A percentile compares a stretch with the other conserved stretches of the same genome.
Conservation (phyloP, 2,797 vertebrate species). For the Hippoglossus hippoglossus region DNA sequence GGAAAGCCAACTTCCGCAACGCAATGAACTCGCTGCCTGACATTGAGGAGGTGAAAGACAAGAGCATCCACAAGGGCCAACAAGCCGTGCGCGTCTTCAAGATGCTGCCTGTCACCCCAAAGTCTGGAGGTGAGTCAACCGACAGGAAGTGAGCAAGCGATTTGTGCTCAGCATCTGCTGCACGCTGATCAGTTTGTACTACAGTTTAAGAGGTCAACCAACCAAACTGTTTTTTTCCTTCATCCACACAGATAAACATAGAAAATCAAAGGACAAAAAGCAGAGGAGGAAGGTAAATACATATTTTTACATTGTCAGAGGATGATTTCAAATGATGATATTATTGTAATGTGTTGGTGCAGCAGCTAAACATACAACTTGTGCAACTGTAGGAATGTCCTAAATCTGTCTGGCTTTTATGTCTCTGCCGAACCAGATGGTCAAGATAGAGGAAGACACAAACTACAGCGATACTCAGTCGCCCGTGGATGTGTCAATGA, state of each 20-base stretch:
- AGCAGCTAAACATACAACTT: not conserved
- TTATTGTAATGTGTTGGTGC: not conserved
- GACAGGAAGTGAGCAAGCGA: constrained; percentile 23
- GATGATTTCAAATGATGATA: constrained; percentile 35
- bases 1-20: constrained; percentile 99
- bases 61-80: constrained; percentile 93
- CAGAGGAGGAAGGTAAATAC: constrained; percentile 85
- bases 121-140: constrained; percentile 73
- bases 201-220: not conserved
- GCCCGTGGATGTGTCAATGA: constrained; percentile 63
- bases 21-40: constrained; percentile 98
- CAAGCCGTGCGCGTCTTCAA: constrained; percentile 92
- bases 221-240: constrained; percentile 13
- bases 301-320: constrained; percentile 71
- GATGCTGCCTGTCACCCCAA: constrained; percentile 88
- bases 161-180: not conserved
- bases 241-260: constrained; percentile 84
- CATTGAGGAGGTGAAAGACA: constrained; percentile 94
- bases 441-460: constrained; percentile 79
- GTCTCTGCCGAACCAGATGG: constrained; percentile 38
- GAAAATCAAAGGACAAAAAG: constrained; percentile 81
- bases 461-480: constrained; percentile 75
- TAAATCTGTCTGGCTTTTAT: constrained; percentile 7
- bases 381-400: not conserved
- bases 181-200: not conserved